Percentiles rank a stretch among this genome's conserved stretches.
Conservation (phyloP, 2,888 invertebrate species). For the Merodon equestris region DNA sequence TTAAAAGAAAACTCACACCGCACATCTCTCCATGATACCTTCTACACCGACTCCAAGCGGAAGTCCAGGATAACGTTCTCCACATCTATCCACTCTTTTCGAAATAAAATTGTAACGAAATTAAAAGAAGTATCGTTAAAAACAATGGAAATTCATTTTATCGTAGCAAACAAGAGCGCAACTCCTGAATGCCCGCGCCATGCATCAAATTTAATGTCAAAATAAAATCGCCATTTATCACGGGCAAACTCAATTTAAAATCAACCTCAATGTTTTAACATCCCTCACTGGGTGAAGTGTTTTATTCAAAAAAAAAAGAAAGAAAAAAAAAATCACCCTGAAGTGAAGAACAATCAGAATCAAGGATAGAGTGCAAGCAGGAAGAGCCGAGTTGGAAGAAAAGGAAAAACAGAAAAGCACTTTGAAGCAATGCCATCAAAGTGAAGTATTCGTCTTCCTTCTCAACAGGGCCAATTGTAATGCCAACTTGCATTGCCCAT, state of each 20-base stretch:
- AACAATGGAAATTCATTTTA: slow-evolving; percentile 31
- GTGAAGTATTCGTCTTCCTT: slow-evolving; percentile 25
- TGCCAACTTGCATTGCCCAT: slow-evolving; percentile 45
- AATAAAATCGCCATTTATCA: slow-evolving; percentile 65
- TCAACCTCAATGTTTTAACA: slow-evolving; percentile 57
- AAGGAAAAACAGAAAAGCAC: slow-evolving; percentile 33
- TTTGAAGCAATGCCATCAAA: slow-evolving; percentile 52
- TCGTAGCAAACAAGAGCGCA: slow-evolving; percentile 37
- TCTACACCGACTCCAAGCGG: too few relatives aligned
- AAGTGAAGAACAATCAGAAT: too few relatives aligned
- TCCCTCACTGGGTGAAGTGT: slow-evolving; percentile 31
- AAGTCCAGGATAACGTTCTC: too few relatives aligned
- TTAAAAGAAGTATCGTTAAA: slow-evolving; percentile 36
- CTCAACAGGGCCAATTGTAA: slow-evolving; percentile 47
- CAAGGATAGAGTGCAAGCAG: too few relatives aligned
- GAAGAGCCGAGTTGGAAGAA: neutral
- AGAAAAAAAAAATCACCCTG: neutral
- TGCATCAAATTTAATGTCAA: slow-evolving; percentile 60
- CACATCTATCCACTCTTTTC: too few relatives aligned
- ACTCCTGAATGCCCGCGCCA: slow-evolving; percentile 9
- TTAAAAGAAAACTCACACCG: too few relatives aligned
- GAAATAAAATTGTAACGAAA: slow-evolving; percentile 9
- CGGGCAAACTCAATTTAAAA: slow-evolving; percentile 58
- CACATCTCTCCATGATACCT: too few relatives aligned
- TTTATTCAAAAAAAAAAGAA: neutral